These are phyloP conservation scores for Bellardia pandia DNA, from an alignment of 2,888 invertebrate species.

Conservation along the genomic window DNA sequence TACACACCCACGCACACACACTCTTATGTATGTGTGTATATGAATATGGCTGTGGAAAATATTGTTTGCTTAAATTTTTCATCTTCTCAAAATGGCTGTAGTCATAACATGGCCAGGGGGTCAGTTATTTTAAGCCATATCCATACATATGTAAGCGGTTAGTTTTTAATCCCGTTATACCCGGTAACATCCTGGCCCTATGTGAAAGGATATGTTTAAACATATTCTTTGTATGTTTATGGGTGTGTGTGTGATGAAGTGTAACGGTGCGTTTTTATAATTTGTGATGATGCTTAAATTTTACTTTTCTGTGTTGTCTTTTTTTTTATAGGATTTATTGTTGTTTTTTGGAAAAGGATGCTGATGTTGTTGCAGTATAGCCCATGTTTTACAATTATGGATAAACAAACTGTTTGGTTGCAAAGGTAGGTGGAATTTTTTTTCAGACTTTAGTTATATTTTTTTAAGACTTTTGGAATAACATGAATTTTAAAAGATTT, in stretches of 20 bases:
- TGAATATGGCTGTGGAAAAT: neutral
- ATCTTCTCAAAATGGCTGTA: constrained; percentile 59
- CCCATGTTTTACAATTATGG: constrained; percentile 23
- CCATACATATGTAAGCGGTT: constrained; percentile 67
- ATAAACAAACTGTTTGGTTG: neutral
- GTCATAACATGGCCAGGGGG: constrained; percentile 66
- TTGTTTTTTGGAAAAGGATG: constrained; percentile 7
- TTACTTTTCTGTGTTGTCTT: constrained; percentile 31
- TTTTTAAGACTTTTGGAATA: neutral
- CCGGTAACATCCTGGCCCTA: constrained; percentile 3
- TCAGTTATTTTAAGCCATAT: constrained; percentile 70
- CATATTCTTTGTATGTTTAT: neutral
- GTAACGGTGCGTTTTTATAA: constrained; percentile 45
- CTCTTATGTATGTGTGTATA: neutral
- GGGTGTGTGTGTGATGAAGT: neutral
- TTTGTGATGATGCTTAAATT: constrained; percentile 67
- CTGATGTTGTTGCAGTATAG: neutral
- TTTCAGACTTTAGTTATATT: neutral
- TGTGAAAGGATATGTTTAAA: neutral
- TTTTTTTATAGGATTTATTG: constrained; percentile 23
- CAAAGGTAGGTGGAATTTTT: neutral
- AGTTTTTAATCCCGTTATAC: constrained; percentile 70
- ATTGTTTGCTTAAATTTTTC: constrained; percentile 69
- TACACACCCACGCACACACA: neutral
- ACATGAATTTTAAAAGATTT: no score